phyloP scores from a whole-genome alignment of 2,113 vertebrate species.

The Python bivittatus region DNA sequence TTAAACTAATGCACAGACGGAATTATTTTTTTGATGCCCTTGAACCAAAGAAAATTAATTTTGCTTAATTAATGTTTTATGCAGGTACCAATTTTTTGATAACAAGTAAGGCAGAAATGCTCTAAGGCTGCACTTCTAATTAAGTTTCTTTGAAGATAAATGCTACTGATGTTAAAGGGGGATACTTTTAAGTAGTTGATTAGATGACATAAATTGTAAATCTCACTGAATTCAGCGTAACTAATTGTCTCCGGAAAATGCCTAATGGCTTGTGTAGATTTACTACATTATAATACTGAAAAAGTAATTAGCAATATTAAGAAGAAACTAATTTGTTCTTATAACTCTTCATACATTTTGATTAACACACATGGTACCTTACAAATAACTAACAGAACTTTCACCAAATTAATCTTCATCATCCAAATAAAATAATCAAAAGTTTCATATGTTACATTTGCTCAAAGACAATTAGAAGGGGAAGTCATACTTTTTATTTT shows the following conservation, averaged over 20 bases:
- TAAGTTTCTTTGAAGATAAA: background rate
- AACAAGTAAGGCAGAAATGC: background rate
- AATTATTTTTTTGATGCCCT: slow-evolving; percentile 15
- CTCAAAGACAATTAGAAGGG: background rate
- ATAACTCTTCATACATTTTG: background rate
- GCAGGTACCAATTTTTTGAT: background rate
- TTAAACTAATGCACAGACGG: background rate
- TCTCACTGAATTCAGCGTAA: background rate
- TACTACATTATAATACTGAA: background rate
- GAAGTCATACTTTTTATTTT: background rate
- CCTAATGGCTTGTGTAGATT: background rate
- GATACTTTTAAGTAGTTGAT: background rate
- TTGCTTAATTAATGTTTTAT: background rate
- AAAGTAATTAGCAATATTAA: background rate
- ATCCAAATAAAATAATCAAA: background rate
- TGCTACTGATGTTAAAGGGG: background rate
- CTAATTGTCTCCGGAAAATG: background rate
- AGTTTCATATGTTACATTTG: background rate
- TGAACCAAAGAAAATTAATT: background rate
- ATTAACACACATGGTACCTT: background rate
- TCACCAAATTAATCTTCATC: background rate
- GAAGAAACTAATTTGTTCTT: background rate
- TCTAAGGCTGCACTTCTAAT: background rate
- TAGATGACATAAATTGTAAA: background rate
- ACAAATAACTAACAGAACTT: background rate